Evolutionary conservation across 2,797 vertebrate species (phyloP), one percentile per base, ranked within the genome.

Genomic region (Acrocephalus scirpaceus): DNA sequence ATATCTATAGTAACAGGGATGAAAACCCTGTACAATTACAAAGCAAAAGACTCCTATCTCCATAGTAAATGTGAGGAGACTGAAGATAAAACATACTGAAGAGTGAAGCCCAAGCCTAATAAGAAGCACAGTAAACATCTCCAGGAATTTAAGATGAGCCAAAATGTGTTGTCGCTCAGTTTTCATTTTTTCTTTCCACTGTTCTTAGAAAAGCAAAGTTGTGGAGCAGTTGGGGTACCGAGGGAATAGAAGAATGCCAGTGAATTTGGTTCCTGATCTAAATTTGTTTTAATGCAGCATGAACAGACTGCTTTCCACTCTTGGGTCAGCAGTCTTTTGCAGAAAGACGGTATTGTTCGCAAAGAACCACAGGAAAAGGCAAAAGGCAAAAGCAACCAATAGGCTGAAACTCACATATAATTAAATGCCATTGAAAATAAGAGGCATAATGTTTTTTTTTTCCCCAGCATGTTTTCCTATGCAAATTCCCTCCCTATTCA

Each of bases 211-310:
- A 97, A 97, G 96, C 91, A 95, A 95, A 97, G 92, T 93, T 93
- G 87, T 95, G 93, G 96, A 97, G 96, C 80, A 96, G 86, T 95
- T 82, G 76, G 53, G 81, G 95, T 96, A 98, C 96, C 97, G 91
- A 92, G 97, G 97, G 97, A 97, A 97, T 95, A 97, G 88, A 98
- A 94, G 97, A 98, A 98, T 95, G 97, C 94, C 93, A 94, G 34
- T 84, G 95, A 97, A 97, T 97, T 95, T 97, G 88, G 96, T 95
- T 97, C 95, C 93, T 95, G 94, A 94, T 97, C 96, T 97, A 96
- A 96, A 96, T 97, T 95, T 97, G 90, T 96, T 96, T 95, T 97
- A 97, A 97, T 93, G 79, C 84, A 96, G 96, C 97, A 96, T 97
- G 97, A 98, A 97, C 78, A 95, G 96, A 81, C 97, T 97, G 97